Conservation (phyloP, 2,113 vertebrate species). For the Galemys pyrenaicus region DNA sequence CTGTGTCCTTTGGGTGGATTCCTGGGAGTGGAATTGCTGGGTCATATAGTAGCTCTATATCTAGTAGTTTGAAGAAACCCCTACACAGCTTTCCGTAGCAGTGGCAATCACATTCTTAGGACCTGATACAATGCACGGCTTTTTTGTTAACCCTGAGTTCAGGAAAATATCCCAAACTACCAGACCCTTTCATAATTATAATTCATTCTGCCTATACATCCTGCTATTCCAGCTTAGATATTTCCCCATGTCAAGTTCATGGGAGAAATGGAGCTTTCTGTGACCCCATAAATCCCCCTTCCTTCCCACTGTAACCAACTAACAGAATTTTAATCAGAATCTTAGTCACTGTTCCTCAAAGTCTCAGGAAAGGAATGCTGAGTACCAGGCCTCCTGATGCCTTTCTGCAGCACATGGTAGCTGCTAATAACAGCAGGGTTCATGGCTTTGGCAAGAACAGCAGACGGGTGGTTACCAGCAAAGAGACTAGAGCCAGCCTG, state of each 20-base stretch:
- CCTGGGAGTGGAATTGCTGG: too few relatives aligned
- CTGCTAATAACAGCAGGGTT: constrained; percentile 44
- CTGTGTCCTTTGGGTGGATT: too few relatives aligned
- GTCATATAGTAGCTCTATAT: too few relatives aligned
- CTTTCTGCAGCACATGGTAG: constrained; percentile 49
- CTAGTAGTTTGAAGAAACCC: too few relatives aligned
- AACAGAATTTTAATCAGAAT: constrained; percentile 35
- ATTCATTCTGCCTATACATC: not conserved
- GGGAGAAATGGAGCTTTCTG: not conserved
- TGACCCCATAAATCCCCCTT: constrained; percentile 15
- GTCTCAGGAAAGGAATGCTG: constrained; percentile 61
- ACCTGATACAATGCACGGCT: not conserved
- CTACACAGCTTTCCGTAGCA: too few relatives aligned
- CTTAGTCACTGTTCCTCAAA: constrained; percentile 54
- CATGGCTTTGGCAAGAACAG: constrained; percentile 59
- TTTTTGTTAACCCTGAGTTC: not conserved
- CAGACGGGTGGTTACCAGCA: not conserved
- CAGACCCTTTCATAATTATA: not conserved
- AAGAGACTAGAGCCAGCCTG: constrained; percentile 57
- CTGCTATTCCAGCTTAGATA: not conserved
- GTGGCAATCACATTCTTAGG: not conserved
- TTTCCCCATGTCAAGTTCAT: not conserved
- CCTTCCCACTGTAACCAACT: not conserved
- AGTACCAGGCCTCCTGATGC: constrained; percentile 47
- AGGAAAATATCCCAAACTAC: not conserved